A percentile compares a stretch with the other conserved stretches of the same genome.
These are phyloP conservation scores for Scomber scombrus DNA, from an alignment of 2,113 vertebrate species.

Conservation along the genomic window DNA sequence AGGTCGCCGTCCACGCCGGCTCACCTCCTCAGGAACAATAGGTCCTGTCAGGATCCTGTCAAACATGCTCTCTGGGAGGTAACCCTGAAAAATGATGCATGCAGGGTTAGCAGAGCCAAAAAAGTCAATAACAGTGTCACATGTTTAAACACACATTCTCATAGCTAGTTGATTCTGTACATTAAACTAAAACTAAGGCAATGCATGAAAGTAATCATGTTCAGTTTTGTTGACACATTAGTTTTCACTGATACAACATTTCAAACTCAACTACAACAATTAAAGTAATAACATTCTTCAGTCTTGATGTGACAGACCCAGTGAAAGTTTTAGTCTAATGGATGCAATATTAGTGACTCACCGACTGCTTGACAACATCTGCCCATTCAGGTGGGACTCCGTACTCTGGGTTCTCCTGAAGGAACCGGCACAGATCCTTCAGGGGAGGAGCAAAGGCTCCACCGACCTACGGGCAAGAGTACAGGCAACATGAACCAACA, in stretches of 20 bases:
- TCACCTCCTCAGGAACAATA: constrained; percentile 97
- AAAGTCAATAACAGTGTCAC: not conserved
- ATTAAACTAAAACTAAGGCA: not conserved
- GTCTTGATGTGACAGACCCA: not conserved
- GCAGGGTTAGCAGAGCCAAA: not conserved
- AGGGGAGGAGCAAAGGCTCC: constrained; percentile 97
- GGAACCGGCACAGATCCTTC: constrained; percentile 96
- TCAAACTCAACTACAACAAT: too few relatives aligned
- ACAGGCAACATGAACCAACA: not conserved
- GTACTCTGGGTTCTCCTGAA: constrained; percentile 98
- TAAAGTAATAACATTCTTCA: too few relatives aligned
- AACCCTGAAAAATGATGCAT: constrained; percentile 85
- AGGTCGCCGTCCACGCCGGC: constrained; percentile 94
- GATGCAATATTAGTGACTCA: constrained; percentile 63
- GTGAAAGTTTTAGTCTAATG: not conserved
- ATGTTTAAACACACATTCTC: not conserved
- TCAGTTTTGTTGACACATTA: too few relatives aligned
- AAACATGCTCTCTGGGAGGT: constrained; percentile 97
- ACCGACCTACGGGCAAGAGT: constrained; percentile 87
- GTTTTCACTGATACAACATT: too few relatives aligned
- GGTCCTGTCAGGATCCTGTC: constrained; percentile 98
- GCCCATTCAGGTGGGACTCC: constrained; percentile 98
- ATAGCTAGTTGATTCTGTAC: not conserved
- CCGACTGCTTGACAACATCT: constrained; percentile 97
- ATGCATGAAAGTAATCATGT: not conserved